Evolutionary conservation across 1,140 invertebrate genomes (phyloP), one percentile per base, ranked within the genome.

Genomic region (Papilio helenus): DNA sequence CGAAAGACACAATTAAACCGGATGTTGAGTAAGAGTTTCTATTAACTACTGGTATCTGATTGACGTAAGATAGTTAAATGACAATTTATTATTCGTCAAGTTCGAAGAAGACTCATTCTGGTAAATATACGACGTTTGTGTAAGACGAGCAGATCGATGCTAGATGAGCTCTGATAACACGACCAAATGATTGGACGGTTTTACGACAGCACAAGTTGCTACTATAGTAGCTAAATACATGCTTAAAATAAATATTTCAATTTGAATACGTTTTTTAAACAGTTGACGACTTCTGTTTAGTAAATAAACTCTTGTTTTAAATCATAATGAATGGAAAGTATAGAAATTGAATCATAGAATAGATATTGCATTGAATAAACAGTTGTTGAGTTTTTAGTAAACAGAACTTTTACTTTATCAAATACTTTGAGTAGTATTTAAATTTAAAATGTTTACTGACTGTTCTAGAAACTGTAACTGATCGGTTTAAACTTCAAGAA

Each of bases 11-110:
- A 44, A 61, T 86, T 85, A 86, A 87, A 85, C 86, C 82, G 85
- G 82, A 65, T 83, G 85, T 81, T 84, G 81, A 83, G 78, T 81
- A 85, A 83, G 82, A 82, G 79, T 83, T 82, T 79, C 78, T 77
- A 74, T 85, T 83, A 80, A 84, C 83, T 82, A 84, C 83, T 79
- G 82, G 81, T 81, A 79, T 80, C 81, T 81, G 83, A 74, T 51
- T 82, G 81, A 84, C 76, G 79, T 73, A 58, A 71, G 82, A 80
- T 84, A 83, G 85, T 87, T 87, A 89, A 85, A 79, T 74, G 79
- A 71, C 42, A 86, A 89, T 89, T 89, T 87, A 89, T 87, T 85
- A 87, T 89, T 88, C 85, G 84, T 89, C 88, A 87, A 76, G 81
- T 42, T 61, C 83, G 80, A 83, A 85, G 80, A 83, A 85, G 79